Conservation (phyloP, 2,113 vertebrate species). For the Antidorcas marsupialis region DNA sequence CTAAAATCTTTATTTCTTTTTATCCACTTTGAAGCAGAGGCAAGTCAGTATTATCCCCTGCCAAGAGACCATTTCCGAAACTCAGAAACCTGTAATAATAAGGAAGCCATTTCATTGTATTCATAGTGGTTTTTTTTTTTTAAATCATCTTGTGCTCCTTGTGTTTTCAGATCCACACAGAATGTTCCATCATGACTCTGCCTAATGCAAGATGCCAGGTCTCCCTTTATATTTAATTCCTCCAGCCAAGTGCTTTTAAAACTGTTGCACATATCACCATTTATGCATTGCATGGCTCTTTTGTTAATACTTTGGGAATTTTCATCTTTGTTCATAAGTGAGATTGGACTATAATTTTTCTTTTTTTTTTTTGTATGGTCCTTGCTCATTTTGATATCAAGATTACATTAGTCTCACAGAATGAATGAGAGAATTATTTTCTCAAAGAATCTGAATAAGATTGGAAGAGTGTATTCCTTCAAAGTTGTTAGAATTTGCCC, state of each 20-base stretch:
- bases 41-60: neutral
- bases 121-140: neutral
- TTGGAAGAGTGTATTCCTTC: neutral
- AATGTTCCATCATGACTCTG: neutral
- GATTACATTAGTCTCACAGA: neutral
- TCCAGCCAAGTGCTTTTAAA: neutral
- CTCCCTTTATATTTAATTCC: neutral
- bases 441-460: neutral
- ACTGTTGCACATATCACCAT: neutral
- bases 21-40: neutral
- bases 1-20: neutral
- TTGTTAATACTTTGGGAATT: neutral
- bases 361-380: neutral
- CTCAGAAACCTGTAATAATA: neutral
- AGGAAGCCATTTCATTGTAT: neutral
- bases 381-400: neutral
- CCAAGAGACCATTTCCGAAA: neutral
- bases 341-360: neutral
- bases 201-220: neutral
- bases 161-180: neutral
- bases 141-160: neutral
- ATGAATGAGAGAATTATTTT: neutral
- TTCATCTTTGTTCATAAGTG: neutral
- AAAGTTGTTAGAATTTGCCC: neutral
- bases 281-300: neutral